A percentile compares a stretch with the other conserved stretches of the same genome.
phyloP scores from a whole-genome alignment of 2,888 invertebrate species.

The Neelides folsomi region DNA sequence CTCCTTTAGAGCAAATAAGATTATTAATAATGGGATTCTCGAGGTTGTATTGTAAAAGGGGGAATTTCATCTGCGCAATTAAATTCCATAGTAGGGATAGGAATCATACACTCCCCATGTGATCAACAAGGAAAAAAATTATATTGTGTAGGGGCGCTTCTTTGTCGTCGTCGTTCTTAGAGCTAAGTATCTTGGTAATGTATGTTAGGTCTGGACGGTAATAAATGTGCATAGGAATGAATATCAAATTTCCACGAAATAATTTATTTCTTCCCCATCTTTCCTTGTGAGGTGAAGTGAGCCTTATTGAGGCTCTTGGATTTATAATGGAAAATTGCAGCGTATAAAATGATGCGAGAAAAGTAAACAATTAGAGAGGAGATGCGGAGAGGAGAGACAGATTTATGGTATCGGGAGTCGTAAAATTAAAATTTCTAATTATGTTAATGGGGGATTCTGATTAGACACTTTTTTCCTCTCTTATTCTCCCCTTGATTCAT shows the following conservation, averaged over 20 bases:
- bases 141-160: not conserved
- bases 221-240: not conserved
- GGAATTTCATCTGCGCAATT: too few species aligned
- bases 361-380: not conserved
- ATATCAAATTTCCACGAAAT: not conserved
- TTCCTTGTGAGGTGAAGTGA: not conserved
- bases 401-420: constrained; percentile 23
- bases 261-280: not conserved
- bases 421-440: constrained; percentile 27
- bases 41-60: too few species aligned
- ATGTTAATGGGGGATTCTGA: constrained; percentile 19
- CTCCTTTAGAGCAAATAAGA: too few species aligned
- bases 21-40: too few species aligned
- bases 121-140: too few species aligned
- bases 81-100: too few species aligned
- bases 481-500: too few species aligned
- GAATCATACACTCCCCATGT: too few species aligned
- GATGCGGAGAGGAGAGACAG: constrained; percentile 13
- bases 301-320: not conserved
- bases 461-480: too few species aligned
- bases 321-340: not conserved
- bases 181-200: constrained; percentile 3
- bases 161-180: not conserved
- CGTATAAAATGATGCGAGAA: not conserved
- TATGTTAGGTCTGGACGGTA: constrained; percentile 8